Conservation (phyloP, 2,888 invertebrate species). For the Eilema sororculum region DNA sequence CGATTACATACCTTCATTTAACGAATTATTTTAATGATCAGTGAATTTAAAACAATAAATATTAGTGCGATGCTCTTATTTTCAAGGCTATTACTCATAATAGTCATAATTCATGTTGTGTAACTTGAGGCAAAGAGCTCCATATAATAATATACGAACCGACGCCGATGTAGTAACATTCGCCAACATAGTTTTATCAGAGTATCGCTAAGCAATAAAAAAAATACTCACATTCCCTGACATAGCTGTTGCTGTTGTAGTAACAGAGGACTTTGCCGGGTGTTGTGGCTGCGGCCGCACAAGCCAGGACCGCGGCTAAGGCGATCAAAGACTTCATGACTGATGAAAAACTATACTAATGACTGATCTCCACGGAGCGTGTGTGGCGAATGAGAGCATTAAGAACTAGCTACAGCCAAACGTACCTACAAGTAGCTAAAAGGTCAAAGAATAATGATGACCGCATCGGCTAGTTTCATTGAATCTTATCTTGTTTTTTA, state of each 20-base stretch:
- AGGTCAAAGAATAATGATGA: constrained; percentile 73
- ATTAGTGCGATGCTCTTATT: neutral
- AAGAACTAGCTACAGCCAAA: constrained; percentile 55
- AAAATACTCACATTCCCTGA: constrained; percentile 88
- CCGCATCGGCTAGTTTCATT: constrained; percentile 59
- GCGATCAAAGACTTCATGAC: constrained; percentile 70
- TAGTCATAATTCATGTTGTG: neutral
- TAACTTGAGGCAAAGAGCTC: neutral
- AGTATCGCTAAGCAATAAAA: constrained; percentile 61
- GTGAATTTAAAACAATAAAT: neutral
- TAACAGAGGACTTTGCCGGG: constrained; percentile 90
- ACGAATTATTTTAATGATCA: neutral
- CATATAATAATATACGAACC: neutral
- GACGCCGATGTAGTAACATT: constrained; percentile 44
- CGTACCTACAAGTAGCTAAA: constrained; percentile 46
- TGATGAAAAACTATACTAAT: constrained; percentile 46
- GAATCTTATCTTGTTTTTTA: constrained; percentile 64
- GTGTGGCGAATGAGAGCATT: constrained; percentile 77
- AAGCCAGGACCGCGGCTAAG: constrained; percentile 69
- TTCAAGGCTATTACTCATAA: neutral
- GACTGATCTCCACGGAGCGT: constrained; percentile 72
- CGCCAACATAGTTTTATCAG: constrained; percentile 36
- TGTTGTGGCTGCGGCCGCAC: constrained; percentile 72
- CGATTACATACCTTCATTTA: too few relatives aligned
- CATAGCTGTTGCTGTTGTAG: constrained; percentile 90